These are phyloP conservation scores for Drosophila niveifrons DNA, from an alignment of 2,888 invertebrate genomes.

Conservation along the genomic window DNA sequence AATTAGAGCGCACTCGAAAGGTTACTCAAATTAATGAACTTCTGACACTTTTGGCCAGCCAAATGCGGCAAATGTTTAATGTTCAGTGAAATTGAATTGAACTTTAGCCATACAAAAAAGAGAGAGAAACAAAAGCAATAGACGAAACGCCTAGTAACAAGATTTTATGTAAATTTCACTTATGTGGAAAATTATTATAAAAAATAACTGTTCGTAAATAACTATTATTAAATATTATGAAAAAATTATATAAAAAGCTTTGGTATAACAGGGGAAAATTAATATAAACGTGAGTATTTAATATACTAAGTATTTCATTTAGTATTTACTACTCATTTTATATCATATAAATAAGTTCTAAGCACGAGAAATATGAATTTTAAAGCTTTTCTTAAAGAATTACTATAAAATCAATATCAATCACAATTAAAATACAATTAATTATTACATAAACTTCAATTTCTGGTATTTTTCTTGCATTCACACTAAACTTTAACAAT, in stretches of 20 bases:
- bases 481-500: neutral
- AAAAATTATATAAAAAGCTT: too few species aligned
- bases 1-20: constrained; percentile 70
- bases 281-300: too few species aligned
- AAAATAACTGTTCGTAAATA: too few species aligned
- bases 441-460: neutral
- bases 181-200: too few species aligned
- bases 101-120: constrained; percentile 13
- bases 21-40: constrained; percentile 64
- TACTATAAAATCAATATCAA: neutral
- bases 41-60: constrained; percentile 42
- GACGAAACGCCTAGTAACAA: neutral
- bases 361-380: too few species aligned
- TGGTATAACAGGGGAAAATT: too few species aligned
- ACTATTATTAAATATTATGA: too few species aligned
- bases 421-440: neutral
- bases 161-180: too few species aligned
- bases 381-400: too few species aligned
- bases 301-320: too few species aligned
- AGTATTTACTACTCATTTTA: neutral
- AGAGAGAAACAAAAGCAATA: neutral
- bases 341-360: too few species aligned
- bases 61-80: constrained; percentile 50
- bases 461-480: neutral
- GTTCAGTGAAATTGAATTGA: constrained; percentile 36